Conservation (phyloP, 2,888 invertebrate genomes). For the Thera britannica region DNA sequence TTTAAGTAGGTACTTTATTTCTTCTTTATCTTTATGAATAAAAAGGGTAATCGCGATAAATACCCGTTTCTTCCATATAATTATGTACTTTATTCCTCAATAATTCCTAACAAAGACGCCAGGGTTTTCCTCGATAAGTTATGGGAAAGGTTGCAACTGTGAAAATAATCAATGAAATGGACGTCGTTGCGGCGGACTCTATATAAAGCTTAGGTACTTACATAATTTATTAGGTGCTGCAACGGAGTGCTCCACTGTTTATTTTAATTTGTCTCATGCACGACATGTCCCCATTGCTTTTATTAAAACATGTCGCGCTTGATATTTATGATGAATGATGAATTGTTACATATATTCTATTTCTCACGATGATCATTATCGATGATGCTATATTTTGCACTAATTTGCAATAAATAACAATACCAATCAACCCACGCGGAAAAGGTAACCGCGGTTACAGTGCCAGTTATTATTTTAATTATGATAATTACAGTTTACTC, state of each 20-base stretch:
- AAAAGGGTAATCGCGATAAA: no score
- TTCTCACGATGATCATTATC: constrained; percentile 37
- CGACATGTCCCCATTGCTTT: constrained; percentile 51
- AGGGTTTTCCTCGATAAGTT: constrained; percentile 37
- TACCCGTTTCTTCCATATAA: no score
- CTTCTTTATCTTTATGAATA: not conserved
- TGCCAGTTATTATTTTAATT: constrained; percentile 42
- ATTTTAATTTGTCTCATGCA: constrained; percentile 53
- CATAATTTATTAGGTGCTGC: constrained; percentile 62
- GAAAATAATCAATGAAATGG: constrained; percentile 43
- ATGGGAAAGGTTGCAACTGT: constrained; percentile 60
- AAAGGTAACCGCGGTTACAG: constrained; percentile 45
- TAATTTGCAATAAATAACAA: constrained; percentile 42
- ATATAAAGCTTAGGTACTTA: constrained; percentile 54
- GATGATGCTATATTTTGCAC: constrained; percentile 46
- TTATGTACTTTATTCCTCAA: not conserved
- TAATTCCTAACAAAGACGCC: constrained; percentile 26
- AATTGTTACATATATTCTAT: constrained; percentile 5
- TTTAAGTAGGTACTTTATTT: not conserved
- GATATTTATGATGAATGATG: constrained; percentile 32
- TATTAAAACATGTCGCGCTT: constrained; percentile 36
- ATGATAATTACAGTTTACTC: constrained; percentile 36
- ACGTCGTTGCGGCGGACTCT: constrained; percentile 29
- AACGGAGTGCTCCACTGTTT: constrained; percentile 46
- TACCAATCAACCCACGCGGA: constrained; percentile 55